A percentile compares a stretch with the other conserved stretches of the same genome.
Conservation (phyloP, 2,797 vertebrate species). For the Karalla daura region DNA sequence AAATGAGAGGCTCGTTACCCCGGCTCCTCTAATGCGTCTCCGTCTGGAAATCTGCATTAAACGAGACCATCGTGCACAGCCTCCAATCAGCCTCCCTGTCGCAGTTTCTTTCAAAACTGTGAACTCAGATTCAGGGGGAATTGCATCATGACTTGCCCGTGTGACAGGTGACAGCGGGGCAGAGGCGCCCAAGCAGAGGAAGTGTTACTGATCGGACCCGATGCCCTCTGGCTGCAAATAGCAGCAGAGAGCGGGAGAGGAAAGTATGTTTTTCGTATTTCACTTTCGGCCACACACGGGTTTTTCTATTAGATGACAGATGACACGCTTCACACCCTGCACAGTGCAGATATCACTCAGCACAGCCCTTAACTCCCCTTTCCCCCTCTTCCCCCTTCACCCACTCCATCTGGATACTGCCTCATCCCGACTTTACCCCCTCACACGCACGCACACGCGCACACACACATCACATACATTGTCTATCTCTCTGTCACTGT, state of each 20-base stretch:
- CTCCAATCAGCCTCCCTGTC: slow-evolving; percentile 33
- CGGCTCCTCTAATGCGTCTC: slow-evolving; percentile 10
- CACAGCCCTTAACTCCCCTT: slow-evolving; percentile 34
- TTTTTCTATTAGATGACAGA: slow-evolving; percentile 75
- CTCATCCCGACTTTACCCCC: slow-evolving; percentile 50
- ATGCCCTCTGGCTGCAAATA: slow-evolving; percentile 45
- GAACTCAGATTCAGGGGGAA: slow-evolving; percentile 37
- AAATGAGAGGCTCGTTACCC: slow-evolving; percentile 44
- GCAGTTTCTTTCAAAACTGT: slow-evolving; percentile 46
- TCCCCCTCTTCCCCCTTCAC: slow-evolving; percentile 32
- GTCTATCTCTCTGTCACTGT: slow-evolving; percentile 42
- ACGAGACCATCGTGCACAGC: slow-evolving; percentile 17
- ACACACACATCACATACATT: slow-evolving; percentile 29
- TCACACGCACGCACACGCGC: no score
- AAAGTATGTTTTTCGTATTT: slow-evolving; percentile 61
- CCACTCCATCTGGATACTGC: slow-evolving; percentile 61
- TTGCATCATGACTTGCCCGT: slow-evolving; percentile 41
- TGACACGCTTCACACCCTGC: slow-evolving; percentile 77
- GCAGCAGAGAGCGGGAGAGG: slow-evolving; percentile 34
- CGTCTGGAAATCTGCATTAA: slow-evolving; percentile 43
- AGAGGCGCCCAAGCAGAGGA: slow-evolving; percentile 21
- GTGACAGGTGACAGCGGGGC: slow-evolving; percentile 50
- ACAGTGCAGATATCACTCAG: slow-evolving; percentile 79
- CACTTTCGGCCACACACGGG: slow-evolving; percentile 54
- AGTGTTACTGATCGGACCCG: slow-evolving; percentile 40